Percentiles rank a stretch among this genome's conserved stretches.
These are phyloP conservation scores for Acutogordius australiensis DNA, from an alignment of 2,888 invertebrate species.

Conservation along the genomic window DNA sequence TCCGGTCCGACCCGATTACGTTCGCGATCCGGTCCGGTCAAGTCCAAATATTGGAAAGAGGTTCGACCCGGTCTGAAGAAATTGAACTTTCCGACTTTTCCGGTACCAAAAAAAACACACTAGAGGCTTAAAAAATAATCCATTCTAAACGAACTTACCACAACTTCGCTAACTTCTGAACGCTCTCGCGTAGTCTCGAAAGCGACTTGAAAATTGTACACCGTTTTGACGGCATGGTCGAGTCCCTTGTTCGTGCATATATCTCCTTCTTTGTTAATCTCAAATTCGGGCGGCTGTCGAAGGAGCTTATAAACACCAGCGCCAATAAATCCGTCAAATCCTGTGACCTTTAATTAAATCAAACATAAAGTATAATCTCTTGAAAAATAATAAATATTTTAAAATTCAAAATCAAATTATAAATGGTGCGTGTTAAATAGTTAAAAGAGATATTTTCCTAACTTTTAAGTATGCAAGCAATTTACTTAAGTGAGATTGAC, in stretches of 20 bases:
- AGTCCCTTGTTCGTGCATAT: background rate
- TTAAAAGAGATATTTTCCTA: no score
- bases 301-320: background rate
- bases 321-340: background rate
- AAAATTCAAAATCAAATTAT: background rate
- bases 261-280: background rate
- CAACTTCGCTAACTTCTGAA: background rate
- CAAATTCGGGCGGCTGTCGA: background rate
- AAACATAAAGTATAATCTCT: background rate
- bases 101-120: background rate
- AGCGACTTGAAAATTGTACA: slow-evolving; percentile 4
- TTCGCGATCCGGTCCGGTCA: no score
- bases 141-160: background rate
- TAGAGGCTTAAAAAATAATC: background rate
- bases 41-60: no score
- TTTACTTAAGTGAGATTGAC: no score
- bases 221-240: background rate
- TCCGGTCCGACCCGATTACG: no score
- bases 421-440: no score
- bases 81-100: no score
- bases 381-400: background rate
- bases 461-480: no score
- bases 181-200: background rate
- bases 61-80: no score
- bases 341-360: background rate